Evolutionary conservation across 2,888 invertebrate genomes (phyloP).

Genomic region (Marasmarcha lunaedactyla): DNA sequence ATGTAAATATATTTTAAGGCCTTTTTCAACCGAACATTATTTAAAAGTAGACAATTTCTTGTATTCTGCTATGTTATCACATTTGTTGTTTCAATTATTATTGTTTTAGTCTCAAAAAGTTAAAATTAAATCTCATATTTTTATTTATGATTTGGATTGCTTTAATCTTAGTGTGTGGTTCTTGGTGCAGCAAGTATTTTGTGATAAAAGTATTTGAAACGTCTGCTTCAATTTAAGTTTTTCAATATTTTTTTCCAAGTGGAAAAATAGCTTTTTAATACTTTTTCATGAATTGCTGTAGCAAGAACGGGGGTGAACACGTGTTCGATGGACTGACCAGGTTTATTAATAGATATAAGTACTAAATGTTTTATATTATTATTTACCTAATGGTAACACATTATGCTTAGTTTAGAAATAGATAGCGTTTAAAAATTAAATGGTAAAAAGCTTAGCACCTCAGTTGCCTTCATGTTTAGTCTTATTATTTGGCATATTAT

Average conservation of each 20-base stretch:
- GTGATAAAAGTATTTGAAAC: constrained; percentile 4
- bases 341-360: constrained; percentile 32
- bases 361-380: constrained; percentile 37
- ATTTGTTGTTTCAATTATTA: too few species aligned
- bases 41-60: too few species aligned
- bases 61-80: too few species aligned
- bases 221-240: neutral
- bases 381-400: constrained; percentile 29
- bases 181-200: constrained; percentile 13
- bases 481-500: constrained; percentile 30
- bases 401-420: constrained; percentile 39
- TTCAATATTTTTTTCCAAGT: too few species aligned
- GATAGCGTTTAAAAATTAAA: constrained; percentile 41
- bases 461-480: constrained; percentile 14
- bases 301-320: constrained; percentile 37
- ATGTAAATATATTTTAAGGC: too few species aligned
- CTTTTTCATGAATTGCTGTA: constrained; percentile 34
- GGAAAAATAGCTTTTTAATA: constrained; percentile 20
- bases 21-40: too few species aligned
- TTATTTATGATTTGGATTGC: constrained; percentile 14
- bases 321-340: constrained; percentile 60
- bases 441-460: constrained; percentile 30
- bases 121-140: too few species aligned
- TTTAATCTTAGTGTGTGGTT: constrained; percentile 8
- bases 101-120: too few species aligned